A percentile compares a stretch with the other conserved stretches of the same genome.
phyloP scores from a whole-genome alignment of 2,113 vertebrate genomes.

The Emydura subglobosa region DNA sequence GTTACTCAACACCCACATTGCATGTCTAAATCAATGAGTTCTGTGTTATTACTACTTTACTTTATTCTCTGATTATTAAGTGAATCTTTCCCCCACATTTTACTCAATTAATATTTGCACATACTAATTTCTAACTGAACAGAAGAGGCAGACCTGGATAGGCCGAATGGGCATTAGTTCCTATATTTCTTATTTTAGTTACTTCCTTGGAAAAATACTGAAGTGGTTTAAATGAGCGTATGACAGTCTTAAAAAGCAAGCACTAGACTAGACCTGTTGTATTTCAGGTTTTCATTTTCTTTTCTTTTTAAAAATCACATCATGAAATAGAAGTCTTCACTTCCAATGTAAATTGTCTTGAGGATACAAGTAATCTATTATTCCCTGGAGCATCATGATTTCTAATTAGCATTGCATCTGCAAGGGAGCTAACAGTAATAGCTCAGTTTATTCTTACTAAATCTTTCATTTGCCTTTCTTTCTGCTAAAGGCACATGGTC shows the following conservation, averaged over 20 bases:
- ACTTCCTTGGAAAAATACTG: not conserved
- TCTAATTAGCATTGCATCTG: conserved; percentile 52
- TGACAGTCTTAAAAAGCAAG: not conserved
- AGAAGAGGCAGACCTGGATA: not conserved
- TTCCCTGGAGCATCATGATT: conserved; percentile 38
- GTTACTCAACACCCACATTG: not conserved
- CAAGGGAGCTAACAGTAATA: conserved; percentile 38
- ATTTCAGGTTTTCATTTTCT: not conserved
- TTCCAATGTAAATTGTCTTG: conserved; percentile 26
- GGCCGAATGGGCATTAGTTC: not conserved
- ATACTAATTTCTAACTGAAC: not conserved
- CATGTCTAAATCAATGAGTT: not conserved
- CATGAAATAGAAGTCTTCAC: conserved; percentile 24
- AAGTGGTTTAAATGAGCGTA: not conserved
- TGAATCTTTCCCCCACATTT: not conserved
- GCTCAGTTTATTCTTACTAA: conserved; percentile 50
- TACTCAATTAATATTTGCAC: not conserved
- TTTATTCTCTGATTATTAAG: not conserved
- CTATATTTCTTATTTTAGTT: not conserved
- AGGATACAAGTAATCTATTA: conserved; percentile 32
- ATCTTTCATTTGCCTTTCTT: conserved; percentile 55
- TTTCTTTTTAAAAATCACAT: not conserved
- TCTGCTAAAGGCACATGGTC: conserved; percentile 51
- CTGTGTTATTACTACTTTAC: not conserved
- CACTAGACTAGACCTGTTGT: not conserved